Conservation (phyloP, 2,113 vertebrate species). For the Ophiodon elongatus region DNA sequence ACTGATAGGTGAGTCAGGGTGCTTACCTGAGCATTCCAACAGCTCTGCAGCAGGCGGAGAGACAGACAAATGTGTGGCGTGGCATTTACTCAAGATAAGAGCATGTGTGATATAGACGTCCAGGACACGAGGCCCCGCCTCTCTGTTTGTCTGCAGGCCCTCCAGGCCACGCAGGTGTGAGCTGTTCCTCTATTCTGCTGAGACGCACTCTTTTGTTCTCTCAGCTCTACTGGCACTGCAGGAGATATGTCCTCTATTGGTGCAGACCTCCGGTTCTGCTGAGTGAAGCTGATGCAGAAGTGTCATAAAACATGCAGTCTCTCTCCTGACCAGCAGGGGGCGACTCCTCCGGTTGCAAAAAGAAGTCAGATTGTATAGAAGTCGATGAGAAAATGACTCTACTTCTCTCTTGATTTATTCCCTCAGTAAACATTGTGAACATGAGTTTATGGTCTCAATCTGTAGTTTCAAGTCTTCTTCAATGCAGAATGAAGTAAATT, state of each 20-base stretch:
- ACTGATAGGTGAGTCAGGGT: conserved; percentile 23
- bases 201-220: background rate
- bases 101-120: conserved; percentile 15
- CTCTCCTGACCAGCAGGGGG: too few species aligned
- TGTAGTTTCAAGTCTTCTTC: too few species aligned
- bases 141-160: conserved; percentile 22
- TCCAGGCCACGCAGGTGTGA: conserved; percentile 19
- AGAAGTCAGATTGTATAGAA: too few species aligned
- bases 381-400: background rate
- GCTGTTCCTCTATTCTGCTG: background rate
- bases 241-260: background rate
- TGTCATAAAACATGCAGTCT: background rate
- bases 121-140: conserved; percentile 4
- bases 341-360: background rate
- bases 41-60: conserved; percentile 32
- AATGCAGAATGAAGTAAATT: too few species aligned
- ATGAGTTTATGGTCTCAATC: too few species aligned
- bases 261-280: too few species aligned
- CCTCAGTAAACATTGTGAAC: too few species aligned
- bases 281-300: too few species aligned
- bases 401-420: too few species aligned
- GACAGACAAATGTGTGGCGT: conserved; percentile 56
- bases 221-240: background rate
- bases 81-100: conserved; percentile 66
- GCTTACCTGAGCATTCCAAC: conserved; percentile 46